Evolutionary conservation across 2,888 invertebrate genomes (phyloP).

Genomic region (Ashinkailepas kermadecensis): DNA sequence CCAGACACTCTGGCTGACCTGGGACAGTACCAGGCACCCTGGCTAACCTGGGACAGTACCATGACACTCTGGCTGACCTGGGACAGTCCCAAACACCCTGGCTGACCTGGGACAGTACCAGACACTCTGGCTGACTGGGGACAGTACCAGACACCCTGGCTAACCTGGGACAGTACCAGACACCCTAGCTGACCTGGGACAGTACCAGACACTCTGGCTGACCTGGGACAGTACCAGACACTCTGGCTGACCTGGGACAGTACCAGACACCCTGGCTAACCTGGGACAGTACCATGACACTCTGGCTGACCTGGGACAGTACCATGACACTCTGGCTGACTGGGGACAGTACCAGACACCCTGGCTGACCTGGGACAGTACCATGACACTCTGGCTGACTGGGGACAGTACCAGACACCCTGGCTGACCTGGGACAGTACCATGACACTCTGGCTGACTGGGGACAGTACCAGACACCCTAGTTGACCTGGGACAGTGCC

Average conservation of each 20-base stretch:
- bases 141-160: too few species aligned
- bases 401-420: background rate
- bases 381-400: background rate
- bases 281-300: background rate
- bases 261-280: background rate
- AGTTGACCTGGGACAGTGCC: background rate
- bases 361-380: background rate
- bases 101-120: too few species aligned
- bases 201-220: background rate
- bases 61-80: too few species aligned
- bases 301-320: too few species aligned
- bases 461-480: background rate
- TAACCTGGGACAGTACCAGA: slow-evolving; percentile 8
- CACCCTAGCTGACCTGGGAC: background rate
- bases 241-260: background rate
- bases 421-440: background rate
- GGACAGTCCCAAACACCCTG: too few species aligned
- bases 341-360: too few species aligned
- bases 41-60: too few species aligned
- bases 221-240: background rate
- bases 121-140: too few species aligned
- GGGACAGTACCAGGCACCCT: too few species aligned
- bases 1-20: too few species aligned
- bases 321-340: too few species aligned
- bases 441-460: background rate